phyloP scores from a whole-genome alignment of 1,140 invertebrate genomes.

The Ostrea edulis region DNA sequence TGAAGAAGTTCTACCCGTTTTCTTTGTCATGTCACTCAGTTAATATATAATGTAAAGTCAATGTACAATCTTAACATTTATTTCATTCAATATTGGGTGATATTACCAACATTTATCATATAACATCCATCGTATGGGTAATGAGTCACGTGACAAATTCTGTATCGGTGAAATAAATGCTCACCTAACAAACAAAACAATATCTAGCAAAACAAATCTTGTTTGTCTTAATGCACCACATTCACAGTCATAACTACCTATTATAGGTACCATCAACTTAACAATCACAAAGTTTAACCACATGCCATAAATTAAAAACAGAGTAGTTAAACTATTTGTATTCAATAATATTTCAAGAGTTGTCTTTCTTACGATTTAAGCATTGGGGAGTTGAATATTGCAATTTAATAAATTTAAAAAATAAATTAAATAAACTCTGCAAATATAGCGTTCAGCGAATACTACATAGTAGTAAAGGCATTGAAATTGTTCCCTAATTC shows the following conservation, averaged over 20 bases:
- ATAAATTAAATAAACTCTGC: not conserved
- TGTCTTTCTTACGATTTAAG: not conserved
- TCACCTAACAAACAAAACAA: not conserved
- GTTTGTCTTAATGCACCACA: not conserved
- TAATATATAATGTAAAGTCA: too few species aligned
- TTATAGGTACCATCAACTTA: not conserved
- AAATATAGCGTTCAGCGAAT: too few species aligned
- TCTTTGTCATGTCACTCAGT: too few species aligned
- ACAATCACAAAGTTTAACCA: too few species aligned
- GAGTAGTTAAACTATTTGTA: too few species aligned
- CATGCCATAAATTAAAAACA: too few species aligned
- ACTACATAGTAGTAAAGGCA: not conserved
- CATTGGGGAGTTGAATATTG: not conserved
- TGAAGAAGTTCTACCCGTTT: too few species aligned
- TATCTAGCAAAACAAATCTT: not conserved
- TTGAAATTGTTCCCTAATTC: constrained; percentile 8
- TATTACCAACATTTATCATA: not conserved
- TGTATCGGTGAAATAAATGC: too few species aligned
- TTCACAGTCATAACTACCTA: not conserved
- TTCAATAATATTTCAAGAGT: not conserved
- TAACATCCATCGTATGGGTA: not conserved
- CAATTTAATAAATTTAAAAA: not conserved
- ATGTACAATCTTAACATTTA: constrained; percentile 13
- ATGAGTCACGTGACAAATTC: not conserved
- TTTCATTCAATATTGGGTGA: not conserved